Conservation (phyloP, 1,140 invertebrate genomes). For the Lysiphlebus fabarum region DNA sequence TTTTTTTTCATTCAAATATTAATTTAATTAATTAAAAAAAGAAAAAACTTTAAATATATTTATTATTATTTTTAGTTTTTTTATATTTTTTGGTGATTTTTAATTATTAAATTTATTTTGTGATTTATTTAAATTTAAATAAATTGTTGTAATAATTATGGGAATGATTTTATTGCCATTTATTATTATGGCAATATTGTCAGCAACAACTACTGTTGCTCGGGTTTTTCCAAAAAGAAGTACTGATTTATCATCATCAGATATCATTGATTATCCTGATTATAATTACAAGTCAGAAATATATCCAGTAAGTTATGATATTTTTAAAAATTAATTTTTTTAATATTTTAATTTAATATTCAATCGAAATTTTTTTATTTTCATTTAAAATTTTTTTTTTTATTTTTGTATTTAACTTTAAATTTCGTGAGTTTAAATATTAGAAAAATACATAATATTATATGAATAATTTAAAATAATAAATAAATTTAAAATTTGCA, state of each 20-base stretch:
- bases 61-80: not conserved
- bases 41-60: not conserved
- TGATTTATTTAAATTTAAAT: not conserved
- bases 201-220: conserved; percentile 13
- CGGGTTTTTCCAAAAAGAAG: conserved; percentile 21
- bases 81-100: not conserved
- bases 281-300: conserved; percentile 25
- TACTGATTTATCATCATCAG: conserved; percentile 17
- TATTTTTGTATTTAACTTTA: too few relatives aligned
- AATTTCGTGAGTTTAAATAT: too few relatives aligned
- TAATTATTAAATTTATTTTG: not conserved
- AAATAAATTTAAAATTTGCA: too few relatives aligned
- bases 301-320: conserved; percentile 29
- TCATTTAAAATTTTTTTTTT: too few relatives aligned
- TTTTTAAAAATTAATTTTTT: not conserved
- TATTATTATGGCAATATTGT: conserved; percentile 19
- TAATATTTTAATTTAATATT: too few relatives aligned
- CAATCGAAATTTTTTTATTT: too few relatives aligned
- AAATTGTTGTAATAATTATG: conserved; percentile 12
- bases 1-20: too few relatives aligned
- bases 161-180: conserved; percentile 17
- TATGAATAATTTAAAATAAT: too few relatives aligned
- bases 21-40: too few relatives aligned
- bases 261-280: conserved; percentile 26
- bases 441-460: too few relatives aligned